Evolutionary conservation across 2,113 vertebrate species (phyloP), one percentile per base, ranked within the genome.

Genomic region (Chascanopsetta lugubris): DNA sequence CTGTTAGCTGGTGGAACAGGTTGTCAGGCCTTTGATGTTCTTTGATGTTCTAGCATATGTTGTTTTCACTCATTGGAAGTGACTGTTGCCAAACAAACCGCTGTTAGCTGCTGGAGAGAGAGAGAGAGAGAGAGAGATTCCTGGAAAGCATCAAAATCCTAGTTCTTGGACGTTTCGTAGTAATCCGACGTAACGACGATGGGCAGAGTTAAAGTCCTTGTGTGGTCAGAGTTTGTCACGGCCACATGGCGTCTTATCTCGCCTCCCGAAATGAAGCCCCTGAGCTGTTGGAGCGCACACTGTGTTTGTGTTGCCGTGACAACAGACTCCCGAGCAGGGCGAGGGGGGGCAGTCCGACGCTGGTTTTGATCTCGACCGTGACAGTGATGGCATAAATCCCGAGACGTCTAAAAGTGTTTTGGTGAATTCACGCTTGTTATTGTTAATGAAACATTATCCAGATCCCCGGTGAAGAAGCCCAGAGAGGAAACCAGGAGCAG

Each of bases 391-490:
- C 61, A 82, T 85, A 63, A 75, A 76, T 86, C 80, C 57, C 34
- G 30, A 70, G 21, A 54, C 79, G 82, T 82, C 84, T 60, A 51
- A 66, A 59, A 46, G 43, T 66, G 68, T 84, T 80, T 74, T 79
- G 54, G 53, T 57, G 47, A 79, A 68, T 62, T 75, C 42, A 57
- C 5, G 10, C 48, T 73, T 87, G 78, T 87, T 84, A 72, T 38
- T 48, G 75, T 75, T 72, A 80, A 40, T 40, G 38, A 79, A 83
- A 89, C 66, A 77, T 46, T 72, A 50, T 77, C 87, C 87, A 91
- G 88, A 80, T 50, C 61, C 61, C 24, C 55, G 12, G 57, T 49
- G 61, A 70, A 76, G 61, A 70, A 76, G 62, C 55, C 49, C 55
- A 43, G 57, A 71, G 43, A 76, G 73, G 72, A 83, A 87, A 84